Base-by-base conservation (phyloP, 2,888 invertebrate genomes). In the Opisthograptis luteolata region DNA sequence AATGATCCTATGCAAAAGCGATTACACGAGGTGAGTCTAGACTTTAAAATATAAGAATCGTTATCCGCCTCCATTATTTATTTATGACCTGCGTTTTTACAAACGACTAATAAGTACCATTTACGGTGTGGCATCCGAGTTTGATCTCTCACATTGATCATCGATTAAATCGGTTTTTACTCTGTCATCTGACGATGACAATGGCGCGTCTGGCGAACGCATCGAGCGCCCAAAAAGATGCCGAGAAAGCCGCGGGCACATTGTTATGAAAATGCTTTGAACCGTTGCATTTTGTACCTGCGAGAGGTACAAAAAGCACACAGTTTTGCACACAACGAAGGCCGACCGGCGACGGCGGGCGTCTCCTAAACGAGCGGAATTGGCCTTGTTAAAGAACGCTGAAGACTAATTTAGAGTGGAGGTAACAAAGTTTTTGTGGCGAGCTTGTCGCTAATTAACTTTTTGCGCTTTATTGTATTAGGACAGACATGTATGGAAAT, bases 1-100 rank as follows among this genome's bases (percentile, higher is more conserved):
- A 73, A 96, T 98, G 95, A 97, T 98, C 85, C 94, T 98, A 77
- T 98, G 98, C 94, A 96, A 96, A 93, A 95, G 94, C 90, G 98
- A 98, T 91, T 98, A 98, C 91, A 94, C 96, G 88, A 97, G 96
- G 98, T 98, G 91, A 94, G 94, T 53, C 31, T 20, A 55, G 27
- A 31, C 55, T 41, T 45, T 55, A n/a, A n/a, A n/a, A 40, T 48
- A 43, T 55, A 36, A 9, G 25, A 47, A 22, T 41, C 39, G 3
- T 17, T 34, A 31, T 42, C 14, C 10, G 12, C 8, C 14, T 45
- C 15, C 39, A 45, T 60, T 64, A 51, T 47, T 30, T 57, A 54
- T 58, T 55, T 64, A 58, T 57, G 55, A 49, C 28, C 53, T 43
- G 49, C 45, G 62, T 66, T 61, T 60, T 60, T 62, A 53, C 58